These are phyloP conservation scores for Manacus vitellinus DNA, from an alignment of 2,113 vertebrate species.

Conservation along the genomic window DNA sequence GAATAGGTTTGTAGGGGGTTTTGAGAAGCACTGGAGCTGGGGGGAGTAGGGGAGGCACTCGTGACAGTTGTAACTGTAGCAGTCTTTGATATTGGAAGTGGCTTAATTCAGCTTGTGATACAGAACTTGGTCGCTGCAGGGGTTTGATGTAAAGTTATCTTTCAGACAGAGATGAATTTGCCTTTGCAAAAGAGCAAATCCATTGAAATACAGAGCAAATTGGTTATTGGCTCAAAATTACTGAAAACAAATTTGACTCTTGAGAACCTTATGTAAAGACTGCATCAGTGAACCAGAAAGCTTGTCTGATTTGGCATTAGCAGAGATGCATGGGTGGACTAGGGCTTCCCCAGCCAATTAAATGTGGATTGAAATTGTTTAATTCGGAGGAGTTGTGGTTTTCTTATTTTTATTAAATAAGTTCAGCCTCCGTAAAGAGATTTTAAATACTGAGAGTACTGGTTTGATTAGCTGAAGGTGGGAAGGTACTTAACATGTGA, in stretches of 20 bases:
- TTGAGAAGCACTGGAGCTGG: neutral
- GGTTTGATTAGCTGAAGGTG: neutral
- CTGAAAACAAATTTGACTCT: neutral
- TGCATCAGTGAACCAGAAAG: neutral
- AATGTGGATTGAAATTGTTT: neutral
- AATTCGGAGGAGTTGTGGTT: neutral
- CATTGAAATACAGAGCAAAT: neutral
- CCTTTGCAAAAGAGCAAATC: neutral
- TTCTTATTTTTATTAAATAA: neutral
- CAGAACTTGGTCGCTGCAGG: neutral
- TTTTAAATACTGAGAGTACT: neutral
- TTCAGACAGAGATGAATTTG: neutral
- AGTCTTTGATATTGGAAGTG: neutral
- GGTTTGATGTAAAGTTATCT: neutral
- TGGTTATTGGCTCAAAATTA: neutral
- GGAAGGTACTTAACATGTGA: neutral
- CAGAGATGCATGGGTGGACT: too few relatives aligned
- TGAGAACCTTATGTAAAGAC: neutral
- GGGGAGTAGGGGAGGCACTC: neutral
- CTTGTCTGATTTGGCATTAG: neutral
- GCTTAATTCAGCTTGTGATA: neutral
- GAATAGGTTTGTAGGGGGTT: conserved; percentile 79
- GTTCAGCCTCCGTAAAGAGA: neutral
- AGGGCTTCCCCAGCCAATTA: neutral
- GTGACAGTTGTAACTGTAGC: neutral